Conservation (phyloP, 1,140 invertebrate species). For the Drosophila watanabei region DNA sequence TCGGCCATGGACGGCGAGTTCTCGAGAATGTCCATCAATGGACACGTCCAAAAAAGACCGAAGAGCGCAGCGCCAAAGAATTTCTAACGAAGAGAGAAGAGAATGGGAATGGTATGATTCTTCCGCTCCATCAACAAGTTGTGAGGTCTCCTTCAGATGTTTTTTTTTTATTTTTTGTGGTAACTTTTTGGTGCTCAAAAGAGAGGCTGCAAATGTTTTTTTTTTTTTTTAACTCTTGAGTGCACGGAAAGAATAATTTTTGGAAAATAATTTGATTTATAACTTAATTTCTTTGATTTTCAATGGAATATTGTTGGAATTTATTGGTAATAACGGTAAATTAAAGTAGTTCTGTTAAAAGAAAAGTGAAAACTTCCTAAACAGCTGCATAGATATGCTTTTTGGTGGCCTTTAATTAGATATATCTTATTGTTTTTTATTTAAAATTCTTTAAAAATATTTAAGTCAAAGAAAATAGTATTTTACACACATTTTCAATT, state of each 20-base stretch:
- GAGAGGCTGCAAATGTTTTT: background rate
- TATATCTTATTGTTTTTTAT: no score
- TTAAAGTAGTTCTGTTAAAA: no score
- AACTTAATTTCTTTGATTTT: no score
- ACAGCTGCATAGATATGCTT: no score
- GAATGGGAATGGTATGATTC: slow-evolving; percentile 18
- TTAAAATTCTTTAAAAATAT: no score
- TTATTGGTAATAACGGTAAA: no score
- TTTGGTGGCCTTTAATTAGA: no score
- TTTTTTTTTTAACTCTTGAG: no score
- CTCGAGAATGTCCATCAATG: slow-evolving; percentile 76
- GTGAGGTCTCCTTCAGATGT: slow-evolving; percentile 6
- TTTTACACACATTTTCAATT: background rate
- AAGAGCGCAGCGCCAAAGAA: slow-evolving; percentile 38
- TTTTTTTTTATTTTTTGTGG: background rate
- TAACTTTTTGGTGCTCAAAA: background rate
- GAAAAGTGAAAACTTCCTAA: no score
- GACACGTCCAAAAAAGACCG: slow-evolving; percentile 37
- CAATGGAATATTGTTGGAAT: no score
- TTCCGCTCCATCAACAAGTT: slow-evolving; percentile 47
- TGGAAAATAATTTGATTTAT: no score
- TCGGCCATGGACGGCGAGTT: slow-evolving; percentile 56
- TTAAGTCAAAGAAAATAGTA: background rate
- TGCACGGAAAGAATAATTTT: background rate
- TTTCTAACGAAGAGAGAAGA: slow-evolving; percentile 55